Evolutionary conservation across 2,888 invertebrate species (phyloP), one percentile per base, ranked within the genome.

Genomic region (Torymus texanus): DNA sequence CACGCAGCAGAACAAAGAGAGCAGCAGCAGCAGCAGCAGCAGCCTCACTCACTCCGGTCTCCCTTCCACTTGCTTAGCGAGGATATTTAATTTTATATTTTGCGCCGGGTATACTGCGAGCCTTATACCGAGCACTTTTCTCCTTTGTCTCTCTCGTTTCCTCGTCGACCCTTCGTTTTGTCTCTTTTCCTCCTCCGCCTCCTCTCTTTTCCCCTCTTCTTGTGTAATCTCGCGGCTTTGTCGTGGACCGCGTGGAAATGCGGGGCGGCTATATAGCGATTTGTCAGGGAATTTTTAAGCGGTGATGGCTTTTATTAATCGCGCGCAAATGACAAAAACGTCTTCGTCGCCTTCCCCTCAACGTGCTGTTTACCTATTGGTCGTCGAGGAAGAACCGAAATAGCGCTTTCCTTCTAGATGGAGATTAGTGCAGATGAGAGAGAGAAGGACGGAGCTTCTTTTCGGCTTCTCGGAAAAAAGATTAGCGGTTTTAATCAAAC

Each of bases 401-500:
- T 72, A 53, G 72, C 61, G 59, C 18, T 72, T 53, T 62, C 62
- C 14, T 53, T 16, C 63, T 65, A 66, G 68, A 59, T 76, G 75
- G 68, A 70, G 76, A 66, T 74, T 74, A 73, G 73, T 18, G 24
- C 29, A 14, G 16, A 72, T 59, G 73, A 75, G 12, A 18, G 21
- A 16, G 21, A 8, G 21, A 61, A 13, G 8, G 4, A 24, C 16
- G 1, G 18, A 51, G 21, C 55, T 55, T 59, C 55, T n/a, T 75
- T 55, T 41, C 11, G 75, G 62, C 62, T 68, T 68, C 75, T 53
- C 18, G 62, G 68, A 68, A 68, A 63, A 68, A 21, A 16, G 75
- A 75, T 75, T 75, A 66, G 29, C 11, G 62, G 56, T 75, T 75
- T 75, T 68, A 68, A 68, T 68, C 59, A 75, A 75, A 75, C 68